These are phyloP conservation scores for Pungitius pungitius DNA, from an alignment of 2,113 vertebrate species.

Conservation along the genomic window DNA sequence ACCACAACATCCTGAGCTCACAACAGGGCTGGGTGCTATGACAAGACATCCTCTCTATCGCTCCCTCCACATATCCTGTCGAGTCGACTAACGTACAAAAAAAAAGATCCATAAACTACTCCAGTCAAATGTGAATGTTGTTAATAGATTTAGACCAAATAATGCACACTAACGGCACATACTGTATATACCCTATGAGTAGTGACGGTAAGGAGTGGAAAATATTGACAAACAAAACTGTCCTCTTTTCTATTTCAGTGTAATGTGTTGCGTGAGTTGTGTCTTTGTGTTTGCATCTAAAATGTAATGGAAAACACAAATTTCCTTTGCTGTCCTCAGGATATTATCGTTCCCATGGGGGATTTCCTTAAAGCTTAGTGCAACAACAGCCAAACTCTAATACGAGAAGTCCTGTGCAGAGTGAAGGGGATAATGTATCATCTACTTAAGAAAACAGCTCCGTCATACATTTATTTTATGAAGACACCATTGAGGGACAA, in stretches of 20 bases:
- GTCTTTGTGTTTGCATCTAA: slow-evolving; percentile 9
- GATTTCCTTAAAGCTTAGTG: slow-evolving; percentile 23
- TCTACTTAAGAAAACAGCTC: slow-evolving; percentile 12
- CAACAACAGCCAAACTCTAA: slow-evolving; percentile 7
- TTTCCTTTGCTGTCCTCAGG: slow-evolving; percentile 49
- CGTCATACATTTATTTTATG: neutral
- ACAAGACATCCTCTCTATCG: slow-evolving; percentile 42
- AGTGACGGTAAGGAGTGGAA: neutral
- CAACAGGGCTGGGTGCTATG: neutral
- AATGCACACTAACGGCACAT: neutral
- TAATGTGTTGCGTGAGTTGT: neutral
- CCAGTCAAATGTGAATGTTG: neutral
- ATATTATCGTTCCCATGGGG: slow-evolving; percentile 1
- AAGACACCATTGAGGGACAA: neutral
- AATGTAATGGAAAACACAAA: neutral
- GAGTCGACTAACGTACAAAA: neutral
- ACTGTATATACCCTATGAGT: neutral
- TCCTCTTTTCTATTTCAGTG: neutral
- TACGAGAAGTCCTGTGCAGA: neutral
- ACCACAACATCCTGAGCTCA: slow-evolving; percentile 62
- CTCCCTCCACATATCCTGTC: slow-evolving; percentile 52
- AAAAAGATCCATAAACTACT: neutral
- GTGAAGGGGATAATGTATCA: neutral
- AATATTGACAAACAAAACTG: neutral
- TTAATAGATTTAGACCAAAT: neutral